These are phyloP conservation scores for Toxonevra muliebris DNA, from an alignment of 2,888 invertebrate genomes.

Conservation along the genomic window DNA sequence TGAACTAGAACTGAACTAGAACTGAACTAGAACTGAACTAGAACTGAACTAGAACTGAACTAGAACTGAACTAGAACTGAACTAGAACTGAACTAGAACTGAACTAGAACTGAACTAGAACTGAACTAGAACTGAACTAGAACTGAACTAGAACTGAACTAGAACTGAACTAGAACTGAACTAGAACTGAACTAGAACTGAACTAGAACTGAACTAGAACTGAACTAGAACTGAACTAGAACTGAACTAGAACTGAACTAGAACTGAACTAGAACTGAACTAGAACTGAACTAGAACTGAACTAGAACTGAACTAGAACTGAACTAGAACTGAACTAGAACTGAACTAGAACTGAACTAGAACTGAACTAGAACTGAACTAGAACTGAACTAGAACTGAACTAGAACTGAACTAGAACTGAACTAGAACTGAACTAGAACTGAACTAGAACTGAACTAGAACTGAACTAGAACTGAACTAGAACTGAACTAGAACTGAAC, in stretches of 20 bases:
- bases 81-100: neutral
- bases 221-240: neutral
- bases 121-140: neutral
- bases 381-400: neutral
- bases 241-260: neutral
- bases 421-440: neutral
- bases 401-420: neutral
- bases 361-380: neutral
- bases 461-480: conserved; percentile 1
- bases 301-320: neutral
- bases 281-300: neutral
- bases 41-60: neutral
- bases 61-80: neutral
- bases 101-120: neutral
- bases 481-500: neutral
- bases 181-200: neutral
- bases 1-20: neutral
- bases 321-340: no score
- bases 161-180: neutral
- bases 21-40: neutral
- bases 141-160: neutral
- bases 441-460: neutral
- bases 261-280: neutral
- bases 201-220: neutral
- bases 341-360: no score